These are phyloP conservation scores for Sylvilagus floridanus DNA, from an alignment of 2,797 vertebrate species.

Conservation along the genomic window DNA sequence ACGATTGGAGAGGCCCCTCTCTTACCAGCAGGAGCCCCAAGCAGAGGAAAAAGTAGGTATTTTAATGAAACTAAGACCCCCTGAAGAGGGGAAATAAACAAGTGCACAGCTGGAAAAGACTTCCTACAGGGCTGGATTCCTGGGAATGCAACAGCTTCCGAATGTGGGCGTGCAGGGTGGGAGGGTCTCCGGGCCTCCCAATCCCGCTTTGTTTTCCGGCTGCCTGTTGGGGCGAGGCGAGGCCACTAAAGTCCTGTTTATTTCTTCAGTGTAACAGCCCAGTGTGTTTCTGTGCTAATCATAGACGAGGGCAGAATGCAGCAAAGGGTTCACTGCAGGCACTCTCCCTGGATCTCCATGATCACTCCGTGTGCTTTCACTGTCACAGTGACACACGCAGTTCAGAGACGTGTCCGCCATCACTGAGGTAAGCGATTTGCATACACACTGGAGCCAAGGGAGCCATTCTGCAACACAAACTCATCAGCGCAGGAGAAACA, in stretches of 20 bases:
- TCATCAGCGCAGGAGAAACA: neutral
- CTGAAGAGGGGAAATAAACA: neutral
- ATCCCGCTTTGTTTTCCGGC: neutral
- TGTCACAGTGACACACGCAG: neutral
- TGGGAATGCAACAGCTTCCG: neutral
- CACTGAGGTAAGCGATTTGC: neutral
- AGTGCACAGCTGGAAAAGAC: neutral
- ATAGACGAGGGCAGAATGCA: neutral
- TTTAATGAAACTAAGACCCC: neutral
- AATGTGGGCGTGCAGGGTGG: neutral
- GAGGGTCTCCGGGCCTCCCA: neutral
- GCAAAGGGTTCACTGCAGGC: neutral
- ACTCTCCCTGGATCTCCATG: neutral
- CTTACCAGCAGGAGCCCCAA: fast-evolving
- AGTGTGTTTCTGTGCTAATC: slow-evolving; percentile 13
- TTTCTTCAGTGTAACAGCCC: neutral
- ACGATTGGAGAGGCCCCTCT: fast-evolving
- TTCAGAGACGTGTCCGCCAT: neutral
- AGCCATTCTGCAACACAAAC: neutral
- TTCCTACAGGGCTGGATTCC: neutral
- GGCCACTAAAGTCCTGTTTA: neutral
- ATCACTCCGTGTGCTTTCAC: neutral
- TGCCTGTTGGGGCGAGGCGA: neutral
- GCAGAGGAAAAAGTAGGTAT: slow-evolving; percentile 66
- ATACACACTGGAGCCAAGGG: neutral